Base-by-base conservation (phyloP, 2,888 invertebrate species). In the Cephus pygmeus region DNA sequence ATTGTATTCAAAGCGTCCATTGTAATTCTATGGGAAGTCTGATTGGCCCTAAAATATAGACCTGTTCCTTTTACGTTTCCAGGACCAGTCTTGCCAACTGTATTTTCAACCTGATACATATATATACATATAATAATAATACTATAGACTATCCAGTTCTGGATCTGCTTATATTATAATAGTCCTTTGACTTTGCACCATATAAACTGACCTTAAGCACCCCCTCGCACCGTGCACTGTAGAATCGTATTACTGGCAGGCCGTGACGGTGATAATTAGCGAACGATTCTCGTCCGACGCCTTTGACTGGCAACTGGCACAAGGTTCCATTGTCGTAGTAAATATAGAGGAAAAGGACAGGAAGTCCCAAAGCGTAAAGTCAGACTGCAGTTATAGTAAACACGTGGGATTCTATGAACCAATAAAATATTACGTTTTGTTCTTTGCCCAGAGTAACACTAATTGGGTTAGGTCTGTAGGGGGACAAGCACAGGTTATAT, bases 371-470 rank as follows among this genome's bases (percentile, higher is more conserved):
- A 33, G 31, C 71, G 71, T 77, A 69, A 77, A 77, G 71, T 69
- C 56, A 23, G 56, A 34, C 69, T 75, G n/a, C 36, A 75, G 75
- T 77, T 69, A 79, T 80, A 75, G 78, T 75, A 76, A 76, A 78
- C 80, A 80, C 73, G 77, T 80, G 80, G 75, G 31, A 34, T 75
- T 77, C 77, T 80, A 71, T 75, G 77, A 80, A 77, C 74, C 78
- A 73, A 79, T 79, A 77, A 79, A 77, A 76, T 76, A 80, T 79
- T 33, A 69, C 69, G 76, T 78, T 79, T 75, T 75, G 56, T 75
- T 73, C 71, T 35, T 79, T 36, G 71, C 15, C 31, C 71, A 12
- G 12, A 31, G 12, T 11, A 15, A 33, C 33, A 2, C 71, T 71
- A 71, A 71, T 71, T 71, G 31, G 31, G 71, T 71, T 71, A 31